Evolutionary conservation across 2,888 invertebrate species (phyloP).

Genomic region (Molanna angustata): DNA sequence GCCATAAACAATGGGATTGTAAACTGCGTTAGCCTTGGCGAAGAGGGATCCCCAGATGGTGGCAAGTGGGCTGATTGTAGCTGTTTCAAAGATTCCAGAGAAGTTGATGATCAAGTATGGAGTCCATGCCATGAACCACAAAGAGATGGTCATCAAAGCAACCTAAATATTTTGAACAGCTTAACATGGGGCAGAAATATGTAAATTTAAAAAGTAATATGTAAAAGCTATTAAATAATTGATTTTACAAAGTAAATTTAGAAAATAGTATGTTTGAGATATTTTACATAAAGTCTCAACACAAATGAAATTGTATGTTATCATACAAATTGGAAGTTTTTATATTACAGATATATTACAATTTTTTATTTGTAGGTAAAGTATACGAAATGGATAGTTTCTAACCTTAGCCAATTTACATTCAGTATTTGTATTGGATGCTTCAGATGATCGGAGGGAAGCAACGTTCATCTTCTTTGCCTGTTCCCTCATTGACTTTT

Average conservation of each 20-base stretch:
- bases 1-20: slow-evolving; percentile 89
- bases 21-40: slow-evolving; percentile 87
- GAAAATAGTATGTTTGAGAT: background rate
- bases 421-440: slow-evolving; percentile 53
- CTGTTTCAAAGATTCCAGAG: slow-evolving; percentile 73
- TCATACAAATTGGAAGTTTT: no score
- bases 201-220: no score
- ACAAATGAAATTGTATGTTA: background rate
- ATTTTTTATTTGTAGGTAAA: no score
- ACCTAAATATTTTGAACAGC: no score
- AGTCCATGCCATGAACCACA: slow-evolving; percentile 94
- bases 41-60: slow-evolving; percentile 90
- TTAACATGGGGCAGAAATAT: no score
- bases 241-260: no score
- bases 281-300: background rate
- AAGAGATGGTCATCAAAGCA: slow-evolving; percentile 82
- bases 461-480: slow-evolving; percentile 65
- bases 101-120: slow-evolving; percentile 83
- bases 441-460: slow-evolving; percentile 54
- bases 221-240: no score
- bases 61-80: slow-evolving; percentile 71
- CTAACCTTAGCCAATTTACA: slow-evolving; percentile 56
- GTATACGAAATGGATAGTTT: background rate
- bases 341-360: no score
- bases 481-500: slow-evolving; percentile 58